Evolutionary conservation across 2,888 invertebrate species (phyloP), one percentile per base, ranked within the genome.

Genomic region (Heliconius hortense): DNA sequence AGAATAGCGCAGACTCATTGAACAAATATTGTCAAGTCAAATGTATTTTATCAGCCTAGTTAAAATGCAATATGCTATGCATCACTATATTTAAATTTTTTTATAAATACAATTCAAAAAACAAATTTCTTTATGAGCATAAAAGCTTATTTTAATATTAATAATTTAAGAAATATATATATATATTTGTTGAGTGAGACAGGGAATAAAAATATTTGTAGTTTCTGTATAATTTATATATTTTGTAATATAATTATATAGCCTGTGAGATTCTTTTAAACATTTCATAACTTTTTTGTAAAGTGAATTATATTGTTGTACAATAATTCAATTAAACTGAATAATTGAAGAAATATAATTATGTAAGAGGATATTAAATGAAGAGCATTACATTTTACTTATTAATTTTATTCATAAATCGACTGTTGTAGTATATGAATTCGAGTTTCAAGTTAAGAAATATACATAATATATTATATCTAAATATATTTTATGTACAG

Each of bases 401-500:
- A 81, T 87, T 86, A 86, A 66, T 89, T 90, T 93, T 93, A 93
- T 90, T 93, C 91, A 89, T 93, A 92, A 92, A 92, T 93, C 93
- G 93, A 93, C 93, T 92, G 92, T 91, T 89, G 89, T 90, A 92
- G 90, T 93, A 92, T 91, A 93, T 92, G 92, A 93, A 94, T 92
- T 92, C 90, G 88, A 93, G 90, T 91, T 93, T 89, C 88, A 92
- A 92, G 92, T 91, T 90, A 91, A 91, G 93, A 93, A 93, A 92
- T 93, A 92, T 94, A 94, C 92, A 92, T 93, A 92, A 90, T 93
- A 92, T 92, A 91, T 91, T 90, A 91, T 93, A 92, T 94, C 92
- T 94, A 94, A 94, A 93, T 94, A 93, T 93, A 94, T 91, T 92
- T 93, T 94, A 93, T 94, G 90, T 94, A 93, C 93, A 93, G 93